Evolutionary conservation across 2,113 vertebrate species (phyloP), one percentile per base, ranked within the genome.

Genomic region (Amblyornis subalaris): DNA sequence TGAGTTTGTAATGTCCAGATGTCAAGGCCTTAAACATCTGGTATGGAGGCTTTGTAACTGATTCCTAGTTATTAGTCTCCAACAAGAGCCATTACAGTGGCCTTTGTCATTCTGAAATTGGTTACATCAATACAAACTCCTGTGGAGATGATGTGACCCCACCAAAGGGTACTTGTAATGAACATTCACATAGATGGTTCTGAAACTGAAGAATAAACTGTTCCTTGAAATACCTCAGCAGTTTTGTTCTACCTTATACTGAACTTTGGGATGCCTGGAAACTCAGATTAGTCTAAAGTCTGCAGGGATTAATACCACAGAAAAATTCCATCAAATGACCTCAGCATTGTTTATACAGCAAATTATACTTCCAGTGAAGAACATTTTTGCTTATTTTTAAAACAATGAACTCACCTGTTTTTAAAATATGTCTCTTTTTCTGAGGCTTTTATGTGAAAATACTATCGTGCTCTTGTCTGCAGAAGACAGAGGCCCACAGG

Each of bases 91-190:
- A 67, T 17, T 51, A 44, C 88, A 62, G 71, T 36, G 14, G 5
- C 31, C 31, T 45, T 78, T 1, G 1, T 40, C 24, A 14, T 72
- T 79, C 25, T 69, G 23, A 55, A 55, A 55, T 51, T 17, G 20
- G 28, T 51, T 38, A 33, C 31, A 23, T 60, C 35, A 42, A 4
- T 18, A 26, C 14, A 9, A 87, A 57, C 14, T 38, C 29, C 5
- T 15, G 20, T 53, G n/a, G 73, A 53, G 26, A 21, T 55, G 3
- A 60, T 36, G 20, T 58, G 25, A 50, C 16, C 24, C 12, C 58
- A 70, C 7, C 12, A 17, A 65, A 65, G 8, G 0, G 0, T n/a
- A 40, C 4, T 25, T 33, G 42, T 23, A 44, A 25, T 42, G 42
- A 40, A 28, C 1, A 4, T 29, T 80, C 50, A 55, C 18, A 33